A percentile compares a stretch with the other conserved stretches of the same genome.
phyloP scores from a whole-genome alignment of 2,797 vertebrate species.

The Lepilemur ruficaudatus region DNA sequence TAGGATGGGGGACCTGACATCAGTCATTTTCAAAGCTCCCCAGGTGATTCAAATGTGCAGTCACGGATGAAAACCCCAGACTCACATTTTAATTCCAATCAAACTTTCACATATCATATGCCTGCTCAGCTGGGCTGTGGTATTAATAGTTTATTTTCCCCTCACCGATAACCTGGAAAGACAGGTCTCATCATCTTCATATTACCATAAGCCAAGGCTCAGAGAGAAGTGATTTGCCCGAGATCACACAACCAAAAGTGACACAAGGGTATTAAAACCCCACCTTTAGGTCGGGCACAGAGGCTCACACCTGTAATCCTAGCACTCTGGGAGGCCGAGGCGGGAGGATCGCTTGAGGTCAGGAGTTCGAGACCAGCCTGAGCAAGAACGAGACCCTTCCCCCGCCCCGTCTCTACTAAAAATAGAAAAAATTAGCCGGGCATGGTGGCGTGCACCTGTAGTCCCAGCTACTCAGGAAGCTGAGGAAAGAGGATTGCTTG shows the following conservation, averaged over 20 bases:
- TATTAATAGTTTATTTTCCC: neutral
- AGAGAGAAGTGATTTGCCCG: neutral
- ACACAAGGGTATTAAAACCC: neutral
- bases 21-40: neutral
- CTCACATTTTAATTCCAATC: neutral
- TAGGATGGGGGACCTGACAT: too few relatives aligned
- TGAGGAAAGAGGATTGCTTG: neutral
- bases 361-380: too few relatives aligned
- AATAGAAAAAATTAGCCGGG: neutral
- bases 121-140: neutral
- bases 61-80: neutral
- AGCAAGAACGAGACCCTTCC: too few relatives aligned
- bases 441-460: fast-evolving
- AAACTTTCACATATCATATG: neutral
- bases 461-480: neutral
- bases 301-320: too few relatives aligned
- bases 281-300: too few relatives aligned
- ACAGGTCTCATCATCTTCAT: neutral
- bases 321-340: too few relatives aligned
- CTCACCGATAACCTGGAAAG: neutral
- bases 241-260: neutral
- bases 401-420: neutral
- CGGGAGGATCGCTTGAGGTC: too few relatives aligned
- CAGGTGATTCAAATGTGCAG: neutral
- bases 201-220: neutral